phyloP scores from a whole-genome alignment of 1,140 invertebrate species.

The Zeugodacus cucurbitae region DNA sequence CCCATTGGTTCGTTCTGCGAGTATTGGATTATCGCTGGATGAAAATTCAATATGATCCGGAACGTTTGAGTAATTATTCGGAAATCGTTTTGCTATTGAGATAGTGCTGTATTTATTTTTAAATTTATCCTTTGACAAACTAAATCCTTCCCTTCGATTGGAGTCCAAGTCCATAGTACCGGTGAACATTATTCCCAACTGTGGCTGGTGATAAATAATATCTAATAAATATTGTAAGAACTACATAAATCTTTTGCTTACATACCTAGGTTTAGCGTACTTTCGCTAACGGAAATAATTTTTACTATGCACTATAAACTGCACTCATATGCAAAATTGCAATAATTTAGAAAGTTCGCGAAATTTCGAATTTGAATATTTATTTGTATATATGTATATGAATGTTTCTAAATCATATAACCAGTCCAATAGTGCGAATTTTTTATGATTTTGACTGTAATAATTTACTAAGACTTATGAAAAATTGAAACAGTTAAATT shows the following conservation, averaged over 20 bases:
- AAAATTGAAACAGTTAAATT: background rate
- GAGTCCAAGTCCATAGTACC: background rate
- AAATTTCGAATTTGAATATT: background rate
- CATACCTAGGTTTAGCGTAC: background rate
- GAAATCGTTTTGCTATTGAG: background rate
- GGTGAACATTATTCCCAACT: background rate
- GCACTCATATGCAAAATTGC: background rate
- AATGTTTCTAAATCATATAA: background rate
- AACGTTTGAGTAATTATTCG: background rate
- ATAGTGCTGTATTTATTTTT: background rate
- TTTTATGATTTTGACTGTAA: background rate
- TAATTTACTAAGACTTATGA: background rate
- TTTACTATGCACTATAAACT: background rate
- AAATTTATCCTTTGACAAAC: background rate
- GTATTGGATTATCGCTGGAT: background rate
- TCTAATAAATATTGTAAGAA: background rate
- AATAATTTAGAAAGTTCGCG: background rate
- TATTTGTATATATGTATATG: background rate
- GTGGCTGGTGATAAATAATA: background rate
- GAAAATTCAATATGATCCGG: background rate
- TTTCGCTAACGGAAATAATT: background rate
- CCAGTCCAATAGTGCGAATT: background rate
- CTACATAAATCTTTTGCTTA: background rate
- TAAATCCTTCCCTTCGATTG: background rate
- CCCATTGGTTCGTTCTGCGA: background rate